phyloP scores from a whole-genome alignment of 2,113 vertebrate species.

The Anas platyrhynchos region DNA sequence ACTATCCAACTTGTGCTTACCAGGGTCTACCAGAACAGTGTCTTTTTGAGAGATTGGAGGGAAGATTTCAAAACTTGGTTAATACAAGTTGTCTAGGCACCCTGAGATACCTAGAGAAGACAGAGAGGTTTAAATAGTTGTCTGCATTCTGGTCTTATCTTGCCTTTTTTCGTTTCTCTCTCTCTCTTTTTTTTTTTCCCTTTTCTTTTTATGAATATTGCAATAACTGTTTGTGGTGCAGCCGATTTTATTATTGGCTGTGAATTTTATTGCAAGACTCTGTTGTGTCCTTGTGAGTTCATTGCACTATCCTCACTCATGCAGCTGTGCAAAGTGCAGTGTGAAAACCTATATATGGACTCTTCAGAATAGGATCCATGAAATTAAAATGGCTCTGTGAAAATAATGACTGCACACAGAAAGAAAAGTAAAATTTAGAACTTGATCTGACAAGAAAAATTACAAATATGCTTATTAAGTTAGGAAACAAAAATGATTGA shows the following conservation, averaged over 20 bases:
- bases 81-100: neutral
- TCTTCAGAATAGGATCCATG: neutral
- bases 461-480: neutral
- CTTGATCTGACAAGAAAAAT: neutral
- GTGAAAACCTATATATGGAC: neutral
- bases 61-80: neutral
- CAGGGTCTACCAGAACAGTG: neutral
- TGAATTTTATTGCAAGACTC: neutral
- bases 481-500: conserved; percentile 11
- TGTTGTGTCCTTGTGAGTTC: neutral
- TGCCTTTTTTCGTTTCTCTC: neutral
- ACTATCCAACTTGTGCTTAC: neutral
- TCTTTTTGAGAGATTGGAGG: neutral
- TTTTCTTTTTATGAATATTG: neutral
- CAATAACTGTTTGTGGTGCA: neutral
- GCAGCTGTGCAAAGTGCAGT: neutral
- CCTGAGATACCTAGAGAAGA: neutral
- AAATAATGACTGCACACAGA: neutral
- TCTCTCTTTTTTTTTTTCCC: conserved; percentile 1
- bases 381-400: neutral
- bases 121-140: neutral
- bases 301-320: neutral
- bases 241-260: neutral
- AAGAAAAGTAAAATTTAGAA: neutral
- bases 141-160: neutral